Percentiles rank a stretch among this genome's conserved stretches.
phyloP scores from a whole-genome alignment of 2,797 vertebrate species.

The Myioborus melanocephalus region DNA sequence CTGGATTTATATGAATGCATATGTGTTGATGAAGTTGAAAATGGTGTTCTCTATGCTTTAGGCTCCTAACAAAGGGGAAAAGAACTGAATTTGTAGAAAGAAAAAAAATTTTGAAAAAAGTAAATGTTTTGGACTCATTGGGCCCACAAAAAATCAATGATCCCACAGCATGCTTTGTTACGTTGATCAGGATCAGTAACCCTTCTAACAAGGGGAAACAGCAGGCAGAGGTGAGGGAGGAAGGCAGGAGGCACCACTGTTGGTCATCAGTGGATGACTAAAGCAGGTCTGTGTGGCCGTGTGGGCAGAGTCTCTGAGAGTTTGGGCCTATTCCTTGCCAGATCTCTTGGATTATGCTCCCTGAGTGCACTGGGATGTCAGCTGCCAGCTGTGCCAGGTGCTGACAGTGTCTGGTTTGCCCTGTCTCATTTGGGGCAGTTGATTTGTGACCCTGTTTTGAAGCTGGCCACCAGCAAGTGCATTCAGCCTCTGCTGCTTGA shows the following conservation, averaged over 20 bases:
- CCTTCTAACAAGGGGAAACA: neutral
- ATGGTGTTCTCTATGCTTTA: neutral
- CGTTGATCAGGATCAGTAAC: accelerated
- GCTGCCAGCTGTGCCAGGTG: accelerated
- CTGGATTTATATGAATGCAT: neutral
- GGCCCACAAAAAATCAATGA: accelerated
- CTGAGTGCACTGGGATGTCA: neutral
- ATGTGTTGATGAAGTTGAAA: neutral
- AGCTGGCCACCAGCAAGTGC: neutral
- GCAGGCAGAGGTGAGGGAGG: neutral
- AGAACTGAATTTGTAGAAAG: neutral
- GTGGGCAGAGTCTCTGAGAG: neutral
- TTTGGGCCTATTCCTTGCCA: neutral
- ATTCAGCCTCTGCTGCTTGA: neutral
- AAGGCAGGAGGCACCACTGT: neutral
- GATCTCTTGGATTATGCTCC: neutral
- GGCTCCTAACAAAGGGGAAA: neutral
- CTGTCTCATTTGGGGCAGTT: neutral
- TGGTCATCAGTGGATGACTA: neutral
- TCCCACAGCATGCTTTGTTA: neutral
- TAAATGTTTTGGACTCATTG: neutral
- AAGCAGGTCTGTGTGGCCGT: neutral
- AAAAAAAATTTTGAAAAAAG: neutral
- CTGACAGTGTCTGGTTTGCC: neutral
- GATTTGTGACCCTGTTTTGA: neutral